These are phyloP conservation scores for Lasius fuliginosus DNA, from an alignment of 2,888 invertebrate genomes.

Conservation along the genomic window DNA sequence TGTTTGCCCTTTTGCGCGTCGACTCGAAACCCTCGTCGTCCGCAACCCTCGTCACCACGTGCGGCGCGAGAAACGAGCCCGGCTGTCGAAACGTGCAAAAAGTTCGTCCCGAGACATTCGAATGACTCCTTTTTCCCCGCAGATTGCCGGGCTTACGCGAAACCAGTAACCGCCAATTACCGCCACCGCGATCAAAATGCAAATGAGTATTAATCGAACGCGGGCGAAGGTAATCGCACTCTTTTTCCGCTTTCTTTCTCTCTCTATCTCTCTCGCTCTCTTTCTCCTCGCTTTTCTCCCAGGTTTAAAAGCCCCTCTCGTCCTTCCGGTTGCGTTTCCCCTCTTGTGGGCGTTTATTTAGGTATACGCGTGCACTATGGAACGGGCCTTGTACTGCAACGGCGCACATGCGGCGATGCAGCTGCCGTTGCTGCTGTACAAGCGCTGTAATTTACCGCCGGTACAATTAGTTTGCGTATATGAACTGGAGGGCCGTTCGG, in stretches of 20 bases:
- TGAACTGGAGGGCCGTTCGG: slow-evolving; percentile 76
- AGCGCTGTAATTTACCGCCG: slow-evolving; percentile 80
- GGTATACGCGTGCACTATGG: slow-evolving; percentile 64
- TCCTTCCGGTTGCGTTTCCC: background rate
- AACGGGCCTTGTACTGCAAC: slow-evolving; percentile 72
- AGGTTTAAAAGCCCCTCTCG: background rate
- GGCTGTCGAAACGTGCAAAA: background rate
- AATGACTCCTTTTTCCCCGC: slow-evolving; percentile 16
- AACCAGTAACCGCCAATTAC: slow-evolving; percentile 69
- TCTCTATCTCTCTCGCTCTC: background rate
- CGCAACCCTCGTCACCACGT: background rate
- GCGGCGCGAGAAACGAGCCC: background rate
- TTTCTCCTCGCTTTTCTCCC: background rate
- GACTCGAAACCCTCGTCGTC: slow-evolving; percentile 8
- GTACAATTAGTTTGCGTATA: slow-evolving; percentile 81
- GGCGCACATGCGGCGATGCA: slow-evolving; percentile 76
- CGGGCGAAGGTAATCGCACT: slow-evolving; percentile 64
- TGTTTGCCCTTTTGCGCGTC: slow-evolving; percentile 5
- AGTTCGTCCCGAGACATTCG: slow-evolving; percentile 20
- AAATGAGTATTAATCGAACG: slow-evolving; percentile 77
- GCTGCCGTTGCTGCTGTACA: slow-evolving; percentile 78
- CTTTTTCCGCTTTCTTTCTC: slow-evolving; percentile 51
- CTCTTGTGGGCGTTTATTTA: slow-evolving; percentile 37
- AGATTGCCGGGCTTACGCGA: slow-evolving; percentile 61
- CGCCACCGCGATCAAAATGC: slow-evolving; percentile 75